Evolutionary conservation across 2,888 invertebrate genomes (phyloP).

Genomic region (Pristionchus exspectatus): DNA sequence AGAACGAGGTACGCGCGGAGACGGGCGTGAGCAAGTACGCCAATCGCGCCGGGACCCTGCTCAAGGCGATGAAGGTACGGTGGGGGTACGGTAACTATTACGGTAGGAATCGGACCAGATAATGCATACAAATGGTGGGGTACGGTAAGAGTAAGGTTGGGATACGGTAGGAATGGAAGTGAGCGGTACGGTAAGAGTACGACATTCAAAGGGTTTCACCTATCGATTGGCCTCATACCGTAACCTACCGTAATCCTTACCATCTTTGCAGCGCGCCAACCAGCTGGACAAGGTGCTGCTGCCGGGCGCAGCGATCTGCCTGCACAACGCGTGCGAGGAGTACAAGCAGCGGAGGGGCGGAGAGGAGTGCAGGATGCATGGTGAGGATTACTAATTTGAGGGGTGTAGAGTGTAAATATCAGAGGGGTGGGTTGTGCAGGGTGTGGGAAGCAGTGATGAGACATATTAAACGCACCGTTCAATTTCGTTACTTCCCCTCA

Average conservation of each 20-base stretch:
- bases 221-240: not conserved
- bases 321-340: conserved; percentile 33
- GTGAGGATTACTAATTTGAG: not conserved
- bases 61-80: conserved; percentile 54
- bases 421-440: not conserved
- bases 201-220: too few species aligned
- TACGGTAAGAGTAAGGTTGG: too few species aligned
- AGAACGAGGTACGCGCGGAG: conserved; percentile 22
- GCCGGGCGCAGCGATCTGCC: conserved; percentile 30
- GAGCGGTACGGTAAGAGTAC: not conserved
- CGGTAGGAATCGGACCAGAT: too few species aligned
- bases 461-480: too few species aligned
- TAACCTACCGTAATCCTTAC: not conserved
- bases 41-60: conserved; percentile 45
- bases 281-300: conserved; percentile 51
- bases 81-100: not conserved
- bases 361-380: conserved; percentile 3
- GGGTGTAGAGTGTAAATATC: not conserved
- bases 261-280: conserved; percentile 18
- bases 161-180: too few species aligned
- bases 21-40: conserved; percentile 54
- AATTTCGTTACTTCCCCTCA: too few species aligned
- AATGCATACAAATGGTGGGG: too few species aligned
- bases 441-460: not conserved
- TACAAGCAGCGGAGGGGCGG: conserved; percentile 7